A percentile compares a stretch with the other conserved stretches of the same genome.
phyloP scores from a whole-genome alignment of 37 sponge, comb jelly and placozoan genomes.

The Oscarella lobularis region DNA sequence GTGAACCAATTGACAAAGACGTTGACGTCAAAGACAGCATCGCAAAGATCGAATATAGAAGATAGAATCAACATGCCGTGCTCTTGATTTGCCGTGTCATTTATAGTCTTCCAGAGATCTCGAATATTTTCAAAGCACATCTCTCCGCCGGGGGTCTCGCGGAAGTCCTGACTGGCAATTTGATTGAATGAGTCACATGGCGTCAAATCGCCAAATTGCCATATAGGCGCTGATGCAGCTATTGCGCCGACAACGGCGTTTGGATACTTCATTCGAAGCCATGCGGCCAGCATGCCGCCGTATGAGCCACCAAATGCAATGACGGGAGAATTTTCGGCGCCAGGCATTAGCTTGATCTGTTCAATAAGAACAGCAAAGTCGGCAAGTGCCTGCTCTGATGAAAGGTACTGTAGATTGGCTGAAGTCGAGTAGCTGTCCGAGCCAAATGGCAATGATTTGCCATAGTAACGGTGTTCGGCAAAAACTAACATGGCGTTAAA shows the following conservation, averaged over 20 bases:
- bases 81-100: not conserved
- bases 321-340: conserved; percentile 26
- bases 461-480: conserved; percentile 96
- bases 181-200: conserved; percentile 6
- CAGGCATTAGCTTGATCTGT: conserved; percentile 18
- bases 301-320: conserved; percentile 93
- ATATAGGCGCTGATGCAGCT: conserved; percentile 93
- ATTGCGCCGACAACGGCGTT: conserved; percentile 76
- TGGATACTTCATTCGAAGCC: conserved; percentile 92
- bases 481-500: conserved; percentile 77
- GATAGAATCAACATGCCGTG: not conserved
- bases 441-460: conserved; percentile 84
- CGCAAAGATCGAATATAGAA: conserved; percentile 24
- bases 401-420: conserved; percentile 33
- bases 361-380: conserved; percentile 68
- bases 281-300: conserved; percentile 93
- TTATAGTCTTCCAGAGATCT: not conserved
- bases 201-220: conserved; percentile 6
- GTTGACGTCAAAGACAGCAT: conserved; percentile 37
- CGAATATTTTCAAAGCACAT: not conserved
- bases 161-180: not conserved
- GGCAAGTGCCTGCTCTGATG: conserved; percentile 74
- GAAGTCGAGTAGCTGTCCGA: conserved; percentile 18
- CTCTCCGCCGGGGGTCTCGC: not conserved
- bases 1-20: conserved; percentile 76